phyloP scores from a whole-genome alignment of 1,140 invertebrate species.

The Anadara kagoshimensis region DNA sequence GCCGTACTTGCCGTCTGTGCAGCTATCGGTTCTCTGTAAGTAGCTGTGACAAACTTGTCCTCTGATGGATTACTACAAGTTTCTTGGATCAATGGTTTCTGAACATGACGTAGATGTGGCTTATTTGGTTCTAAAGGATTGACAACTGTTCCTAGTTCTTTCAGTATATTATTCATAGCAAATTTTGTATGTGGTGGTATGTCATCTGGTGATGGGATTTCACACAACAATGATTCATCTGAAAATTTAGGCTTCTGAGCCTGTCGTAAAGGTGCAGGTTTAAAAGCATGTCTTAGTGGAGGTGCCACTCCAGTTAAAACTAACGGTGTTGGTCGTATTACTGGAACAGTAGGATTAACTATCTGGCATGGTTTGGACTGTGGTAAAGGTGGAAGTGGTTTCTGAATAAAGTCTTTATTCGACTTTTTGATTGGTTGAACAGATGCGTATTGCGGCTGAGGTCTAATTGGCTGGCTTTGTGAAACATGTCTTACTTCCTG shows the following conservation, averaged over 20 bases:
- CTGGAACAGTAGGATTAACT: slow-evolving; percentile 48
- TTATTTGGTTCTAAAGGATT: slow-evolving; percentile 45
- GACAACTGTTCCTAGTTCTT: slow-evolving; percentile 51
- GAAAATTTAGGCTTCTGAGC: slow-evolving; percentile 29
- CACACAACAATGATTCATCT: slow-evolving; percentile 10
- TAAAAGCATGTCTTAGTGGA: slow-evolving; percentile 43
- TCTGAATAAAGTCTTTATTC: slow-evolving; percentile 20
- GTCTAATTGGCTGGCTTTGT: slow-evolving; percentile 4
- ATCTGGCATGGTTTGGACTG: slow-evolving; percentile 39
- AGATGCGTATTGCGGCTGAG: slow-evolving; percentile 32
- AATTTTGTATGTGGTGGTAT: slow-evolving; percentile 51
- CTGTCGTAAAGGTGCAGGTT: slow-evolving; percentile 45
- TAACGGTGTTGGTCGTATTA: slow-evolving; percentile 51
- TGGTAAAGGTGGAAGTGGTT: neutral
- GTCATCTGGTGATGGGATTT: slow-evolving; percentile 31
- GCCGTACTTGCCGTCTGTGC: slow-evolving; percentile 40
- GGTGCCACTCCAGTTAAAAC: slow-evolving; percentile 54
- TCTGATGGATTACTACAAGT: slow-evolving; percentile 27
- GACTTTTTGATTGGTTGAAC: slow-evolving; percentile 37
- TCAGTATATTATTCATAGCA: slow-evolving; percentile 52
- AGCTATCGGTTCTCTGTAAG: slow-evolving; percentile 60
- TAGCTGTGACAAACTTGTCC: slow-evolving; percentile 64
- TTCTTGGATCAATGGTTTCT: neutral
- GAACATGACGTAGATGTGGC: slow-evolving; percentile 24
- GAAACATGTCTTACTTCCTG: neutral